phyloP scores from a whole-genome alignment of 1,140 invertebrate genomes.

The Plodia interpunctella region DNA sequence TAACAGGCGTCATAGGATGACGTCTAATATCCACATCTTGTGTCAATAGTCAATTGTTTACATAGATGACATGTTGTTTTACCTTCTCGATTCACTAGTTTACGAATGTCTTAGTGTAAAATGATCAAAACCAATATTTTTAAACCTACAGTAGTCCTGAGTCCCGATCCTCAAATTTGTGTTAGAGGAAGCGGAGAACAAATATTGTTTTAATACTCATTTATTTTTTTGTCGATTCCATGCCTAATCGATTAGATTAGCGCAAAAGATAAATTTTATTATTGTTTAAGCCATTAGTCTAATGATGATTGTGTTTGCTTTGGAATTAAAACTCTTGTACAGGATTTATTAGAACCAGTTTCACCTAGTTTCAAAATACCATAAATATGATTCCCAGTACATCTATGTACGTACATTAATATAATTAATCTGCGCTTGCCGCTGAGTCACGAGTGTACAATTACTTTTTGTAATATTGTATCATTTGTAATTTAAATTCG shows the following conservation, averaged over 20 bases:
- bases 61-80: too few species aligned
- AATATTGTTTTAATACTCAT: background rate
- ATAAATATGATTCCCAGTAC: background rate
- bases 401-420: background rate
- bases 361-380: background rate
- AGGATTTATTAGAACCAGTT: background rate
- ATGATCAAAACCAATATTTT: too few species aligned
- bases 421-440: background rate
- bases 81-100: too few species aligned
- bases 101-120: too few species aligned
- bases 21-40: too few species aligned
- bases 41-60: too few species aligned
- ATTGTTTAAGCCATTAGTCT: background rate
- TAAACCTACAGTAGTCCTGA: too few species aligned
- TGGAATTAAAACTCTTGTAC: background rate
- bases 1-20: too few species aligned
- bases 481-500: background rate
- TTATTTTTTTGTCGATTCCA: background rate
- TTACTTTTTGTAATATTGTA: slow-evolving; percentile 2
- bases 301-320: background rate
- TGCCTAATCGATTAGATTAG: background rate
- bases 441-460: background rate
- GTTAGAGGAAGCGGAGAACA: too few species aligned
- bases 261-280: background rate
- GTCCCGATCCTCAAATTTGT: too few species aligned